These are phyloP conservation scores for Elephantulus edwardii DNA, from an alignment of 2,113 vertebrate genomes.

Conservation along the genomic window DNA sequence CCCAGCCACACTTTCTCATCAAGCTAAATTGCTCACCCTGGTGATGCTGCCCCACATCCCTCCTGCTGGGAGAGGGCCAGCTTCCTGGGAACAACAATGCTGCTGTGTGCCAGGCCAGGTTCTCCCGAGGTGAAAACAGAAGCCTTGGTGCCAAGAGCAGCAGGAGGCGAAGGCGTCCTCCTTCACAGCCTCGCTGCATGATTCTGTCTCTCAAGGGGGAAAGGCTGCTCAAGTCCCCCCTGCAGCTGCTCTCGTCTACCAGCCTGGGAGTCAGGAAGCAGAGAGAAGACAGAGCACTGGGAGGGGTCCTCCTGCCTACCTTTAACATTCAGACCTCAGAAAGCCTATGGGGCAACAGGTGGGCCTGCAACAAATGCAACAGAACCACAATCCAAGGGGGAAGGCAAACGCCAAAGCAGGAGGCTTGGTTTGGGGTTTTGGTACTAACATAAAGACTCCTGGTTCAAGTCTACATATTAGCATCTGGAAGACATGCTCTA, in stretches of 20 bases:
- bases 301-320: too few species aligned
- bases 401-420: not conserved
- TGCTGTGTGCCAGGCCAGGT: not conserved
- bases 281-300: too few species aligned
- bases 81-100: not conserved
- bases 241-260: not conserved
- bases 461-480: not conserved
- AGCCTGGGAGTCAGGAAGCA: not conserved
- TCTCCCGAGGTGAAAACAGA: constrained; percentile 49
- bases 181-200: not conserved
- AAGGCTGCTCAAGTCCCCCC: not conserved
- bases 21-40: constrained; percentile 36
- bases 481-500: not conserved
- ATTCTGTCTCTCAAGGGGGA: not conserved
- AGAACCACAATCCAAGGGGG: rapidly evolving
- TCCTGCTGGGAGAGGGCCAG: constrained; percentile 38
- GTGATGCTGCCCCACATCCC: not conserved
- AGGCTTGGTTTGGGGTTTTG: too few species aligned
- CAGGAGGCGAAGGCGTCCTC: not conserved
- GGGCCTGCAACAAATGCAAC: not conserved
- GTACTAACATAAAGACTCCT: not conserved
- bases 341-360: not conserved
- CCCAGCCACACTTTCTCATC: constrained; percentile 61
- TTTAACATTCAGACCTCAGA: not conserved
- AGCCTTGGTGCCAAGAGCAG: not conserved